Percentiles rank a stretch among this genome's conserved stretches.
Conservation (phyloP, 2,888 invertebrate genomes). For the Aradus depressus region DNA sequence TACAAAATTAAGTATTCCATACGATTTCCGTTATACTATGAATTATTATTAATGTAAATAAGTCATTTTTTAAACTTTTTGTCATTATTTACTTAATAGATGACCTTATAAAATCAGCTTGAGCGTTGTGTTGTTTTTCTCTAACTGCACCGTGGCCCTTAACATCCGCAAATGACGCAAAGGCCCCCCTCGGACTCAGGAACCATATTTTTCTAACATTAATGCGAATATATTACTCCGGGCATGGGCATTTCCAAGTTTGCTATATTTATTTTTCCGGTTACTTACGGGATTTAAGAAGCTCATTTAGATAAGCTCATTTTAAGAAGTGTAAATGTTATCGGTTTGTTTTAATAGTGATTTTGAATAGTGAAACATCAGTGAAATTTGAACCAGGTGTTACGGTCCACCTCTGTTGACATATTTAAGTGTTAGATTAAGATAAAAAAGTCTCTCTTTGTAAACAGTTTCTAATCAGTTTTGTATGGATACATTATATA, state of each 20-base stretch:
- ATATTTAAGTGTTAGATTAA: slow-evolving; percentile 14
- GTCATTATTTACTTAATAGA: not conserved
- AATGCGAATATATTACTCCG: slow-evolving; percentile 27
- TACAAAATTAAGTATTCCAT: too few relatives aligned
- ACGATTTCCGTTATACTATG: too few relatives aligned
- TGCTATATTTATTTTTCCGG: too few relatives aligned
- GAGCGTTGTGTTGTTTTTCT: slow-evolving; percentile 28
- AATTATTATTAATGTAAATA: too few relatives aligned
- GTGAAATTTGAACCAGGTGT: slow-evolving; percentile 26
- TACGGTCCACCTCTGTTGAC: slow-evolving; percentile 26
- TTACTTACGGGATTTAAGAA: too few relatives aligned
- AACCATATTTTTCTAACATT: slow-evolving; percentile 30
- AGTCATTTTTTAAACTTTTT: not conserved
- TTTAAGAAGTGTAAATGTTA: too few relatives aligned
- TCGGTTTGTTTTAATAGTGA: not conserved
- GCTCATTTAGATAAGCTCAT: too few relatives aligned
- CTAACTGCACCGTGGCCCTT: slow-evolving; percentile 30
- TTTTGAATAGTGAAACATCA: slow-evolving; percentile 22
- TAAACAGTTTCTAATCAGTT: too few relatives aligned
- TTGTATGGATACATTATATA: slow-evolving; percentile 17
- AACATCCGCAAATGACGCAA: slow-evolving; percentile 32
- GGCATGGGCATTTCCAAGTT: too few relatives aligned
- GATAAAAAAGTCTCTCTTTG: too few relatives aligned
- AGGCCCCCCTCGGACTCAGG: slow-evolving; percentile 30
- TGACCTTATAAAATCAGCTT: not conserved